Evolutionary conservation across 1,140 invertebrate species (phyloP), one percentile per base, ranked within the genome.

Genomic region (Aphis craccivora): DNA sequence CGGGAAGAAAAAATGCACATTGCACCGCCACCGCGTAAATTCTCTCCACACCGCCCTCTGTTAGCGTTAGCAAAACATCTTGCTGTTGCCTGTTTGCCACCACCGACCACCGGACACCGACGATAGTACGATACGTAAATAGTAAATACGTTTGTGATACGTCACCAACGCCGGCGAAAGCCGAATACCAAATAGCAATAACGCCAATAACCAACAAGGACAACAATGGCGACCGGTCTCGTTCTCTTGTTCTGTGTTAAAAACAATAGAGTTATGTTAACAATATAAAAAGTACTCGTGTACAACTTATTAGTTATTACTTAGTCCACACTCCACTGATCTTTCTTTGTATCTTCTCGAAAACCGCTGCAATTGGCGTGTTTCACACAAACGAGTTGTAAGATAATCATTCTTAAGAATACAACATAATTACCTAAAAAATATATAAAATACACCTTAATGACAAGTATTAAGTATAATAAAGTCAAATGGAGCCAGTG

Each of bases 1-100:
- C 81, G n/a, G 91, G 81, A 93, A 55, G 91, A 84, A 84, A 93
- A 92, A 93, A 7, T 8, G 3, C 40, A 30, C 51, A 1, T 40
- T 25, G 2, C 25, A 51, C 53, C 37, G 55, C 53, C n/a, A n/a
- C 23, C 23, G 22, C 35, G 22, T 2, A n/a, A 37, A 35, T 7
- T 22, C 76, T 4, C 40, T 6, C 4, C 11, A 25, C 83, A 14
- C 83, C 83, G 1, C 23, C 35, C 20, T 1, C 8, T 22, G 37
- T 5, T 5, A 35, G 8, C 22, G 37, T 5, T 5, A 35, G 8
- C 22, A 67, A 23, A 40, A 43, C 83, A 23, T 11, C 83, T 45
- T 6, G 20, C 83, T 40, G 37, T 23, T 40, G 22, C 30, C n/a
- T 3, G 37, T 35, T 76, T n/a, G 60, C 60, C 25, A 76, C 22